Base-by-base conservation (phyloP, 2,797 vertebrate species). In the Atherinosoma microstoma region DNA sequence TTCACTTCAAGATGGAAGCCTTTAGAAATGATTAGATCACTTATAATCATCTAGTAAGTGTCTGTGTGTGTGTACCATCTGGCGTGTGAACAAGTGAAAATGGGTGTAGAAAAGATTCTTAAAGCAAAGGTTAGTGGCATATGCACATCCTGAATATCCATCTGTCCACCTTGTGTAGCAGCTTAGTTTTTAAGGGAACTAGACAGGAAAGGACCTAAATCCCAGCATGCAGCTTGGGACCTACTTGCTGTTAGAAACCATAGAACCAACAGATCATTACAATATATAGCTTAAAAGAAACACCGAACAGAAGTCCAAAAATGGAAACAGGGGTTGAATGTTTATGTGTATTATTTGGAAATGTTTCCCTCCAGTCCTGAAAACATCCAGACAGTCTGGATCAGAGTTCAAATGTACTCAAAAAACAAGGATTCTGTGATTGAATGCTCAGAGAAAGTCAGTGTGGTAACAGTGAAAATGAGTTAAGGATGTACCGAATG, bases 161-260 rank as follows among this genome's bases (percentile, higher is more conserved):
- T 65, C n/a, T 34, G 7, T 75, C 27, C 12, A 32, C 49, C 49
- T 51, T 73, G 29, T 67, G 12, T 35, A 47, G 24, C 27, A 70
- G 27, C 13, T 69, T 76, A 15, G 66, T 74, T n/a, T 59, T 78
- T 82, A 73, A 75, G 59, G 29, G 54, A 62, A n/a, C 34, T 34
- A 35, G 56, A 67, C 54, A 30, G 70, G 59, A 51, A 58, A 56
- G 51, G 45, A 67, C 62, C 36, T 60, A 49, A 58, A 75, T 77
- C 70, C 72, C 78, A 78, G 64, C 64, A 80, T 83, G 63, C 69
- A 64, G 9, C 59, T 80, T 49, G 12, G 80, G 79, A 65, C 47
- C 18, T 34, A 70, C 27, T 58, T 67, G 36, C 70, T 76, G 49
- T 73, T 68, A 72, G 59, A n/a, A 62, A 64, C 65, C 58, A 51